A percentile compares a stretch with the other conserved stretches of the same genome.
These are phyloP conservation scores for Chrysodeixis includens DNA, from an alignment of 2,888 invertebrate species.

Conservation along the genomic window DNA sequence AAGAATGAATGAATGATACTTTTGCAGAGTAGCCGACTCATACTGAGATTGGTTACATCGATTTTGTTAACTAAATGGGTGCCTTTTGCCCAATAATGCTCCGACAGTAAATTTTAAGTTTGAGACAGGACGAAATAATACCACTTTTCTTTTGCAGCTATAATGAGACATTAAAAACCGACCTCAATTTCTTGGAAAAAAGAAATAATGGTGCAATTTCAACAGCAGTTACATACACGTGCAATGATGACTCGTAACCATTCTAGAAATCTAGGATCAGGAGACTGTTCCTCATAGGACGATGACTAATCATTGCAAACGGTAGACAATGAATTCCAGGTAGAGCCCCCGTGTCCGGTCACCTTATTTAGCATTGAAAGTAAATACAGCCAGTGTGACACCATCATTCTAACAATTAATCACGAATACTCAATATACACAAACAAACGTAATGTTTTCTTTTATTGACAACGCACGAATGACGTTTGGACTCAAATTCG, in stretches of 20 bases:
- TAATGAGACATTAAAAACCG: no score
- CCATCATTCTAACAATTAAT: background rate
- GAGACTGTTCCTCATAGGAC: background rate
- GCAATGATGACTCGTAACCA: conserved; percentile 1
- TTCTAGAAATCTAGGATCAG: conserved; percentile 1
- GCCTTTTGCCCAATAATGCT: no score
- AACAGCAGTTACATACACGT: background rate
- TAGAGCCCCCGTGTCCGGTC: conserved; percentile 1
- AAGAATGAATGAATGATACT: no score
- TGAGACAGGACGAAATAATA: no score
- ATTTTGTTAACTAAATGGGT: no score
- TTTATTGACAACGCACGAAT: conserved; percentile 2
- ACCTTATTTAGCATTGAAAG: conserved; percentile 6
- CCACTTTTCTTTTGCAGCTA: no score
- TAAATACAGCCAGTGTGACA: conserved; percentile 2
- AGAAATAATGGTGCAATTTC: background rate
- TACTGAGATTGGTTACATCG: no score
- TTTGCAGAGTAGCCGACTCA: no score
- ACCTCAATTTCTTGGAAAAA: no score
- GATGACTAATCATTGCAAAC: conserved; percentile 1
- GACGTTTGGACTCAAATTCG: conserved; percentile 19
- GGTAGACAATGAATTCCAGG: conserved; percentile 2
- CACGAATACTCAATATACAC: background rate
- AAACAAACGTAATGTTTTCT: background rate
- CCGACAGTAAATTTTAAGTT: no score